phyloP scores from a whole-genome alignment of 2,888 invertebrate species.

The Amphipoea oculea region DNA sequence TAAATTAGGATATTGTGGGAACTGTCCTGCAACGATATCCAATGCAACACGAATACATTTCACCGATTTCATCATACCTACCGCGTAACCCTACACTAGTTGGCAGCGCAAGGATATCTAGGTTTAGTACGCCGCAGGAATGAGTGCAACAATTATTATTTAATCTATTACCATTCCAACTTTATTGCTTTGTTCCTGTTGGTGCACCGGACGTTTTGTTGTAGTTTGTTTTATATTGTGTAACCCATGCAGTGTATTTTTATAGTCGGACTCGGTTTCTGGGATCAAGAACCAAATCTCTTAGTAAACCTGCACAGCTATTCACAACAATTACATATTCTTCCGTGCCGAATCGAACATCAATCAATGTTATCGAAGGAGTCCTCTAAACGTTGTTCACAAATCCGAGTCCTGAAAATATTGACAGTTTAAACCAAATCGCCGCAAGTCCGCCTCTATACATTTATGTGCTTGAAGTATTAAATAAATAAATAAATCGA shows the following conservation, averaged over 20 bases:
- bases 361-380: not conserved
- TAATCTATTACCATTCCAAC: slow-evolving; percentile 69
- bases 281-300: not conserved
- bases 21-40: slow-evolving; percentile 7
- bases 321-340: not conserved
- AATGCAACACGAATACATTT: slow-evolving; percentile 22
- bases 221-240: slow-evolving; percentile 19
- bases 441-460: too few relatives aligned
- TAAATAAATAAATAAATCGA: not conserved
- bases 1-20: not conserved
- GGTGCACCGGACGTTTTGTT: slow-evolving; percentile 35
- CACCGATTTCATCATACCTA: slow-evolving; percentile 25
- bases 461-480: too few relatives aligned
- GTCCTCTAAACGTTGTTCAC: not conserved
- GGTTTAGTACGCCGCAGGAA: slow-evolving; percentile 58
- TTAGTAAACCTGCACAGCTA: not conserved
- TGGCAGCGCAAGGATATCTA: slow-evolving; percentile 46
- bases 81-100: slow-evolving; percentile 43
- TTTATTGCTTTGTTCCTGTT: slow-evolving; percentile 76
- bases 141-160: slow-evolving; percentile 68
- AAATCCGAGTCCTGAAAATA: not conserved
- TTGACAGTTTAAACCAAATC: not conserved
- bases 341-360: not conserved
- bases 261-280: not conserved
- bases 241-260: not conserved